Base-by-base conservation (phyloP, 2,113 vertebrate species). In the Carettochelys insculpta region DNA sequence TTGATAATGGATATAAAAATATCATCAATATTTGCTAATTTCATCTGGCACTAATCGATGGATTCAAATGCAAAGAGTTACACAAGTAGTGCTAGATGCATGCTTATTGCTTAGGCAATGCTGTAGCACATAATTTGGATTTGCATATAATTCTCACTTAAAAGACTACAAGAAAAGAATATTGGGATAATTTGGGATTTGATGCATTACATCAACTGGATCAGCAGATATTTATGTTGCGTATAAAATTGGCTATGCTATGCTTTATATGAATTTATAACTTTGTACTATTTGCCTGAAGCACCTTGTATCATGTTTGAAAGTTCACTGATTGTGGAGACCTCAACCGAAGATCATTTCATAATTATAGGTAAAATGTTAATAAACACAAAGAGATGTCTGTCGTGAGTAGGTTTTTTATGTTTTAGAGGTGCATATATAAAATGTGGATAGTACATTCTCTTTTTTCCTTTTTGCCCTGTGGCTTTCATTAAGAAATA, bases 331-430 rank as follows among this genome's bases (percentile, higher is more conserved):
- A 27, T 82, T 90, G 79, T 77, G 85, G 95, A 97, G 93, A 90
- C 8, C 5, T 92, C 95, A 96, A 79, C 65, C 16, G 17, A 85
- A 47, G 84, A 92, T 51, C 50, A 65, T 94, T 96, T 95, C 25
- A 94, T 52, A 34, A 24, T 56, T 94, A 91, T 81, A 95, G 80
- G 73, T 82, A 89, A 94, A 94, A 92, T 86, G 5, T 47, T 93
- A 85, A 76, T 94, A 96, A 82, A 79, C 24, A 88, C 22, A 76
- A 93, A 95, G 68, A 53, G 1, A 34, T 88, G 2, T 92, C 82
- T 92, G 20, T 34, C 43, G 85, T 68, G 65, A 68, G 51, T 75
- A 77, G 11, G 1, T 92, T 88, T 58, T 94, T 48, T 3, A 47
- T 54, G 53, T 90, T 84, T 22, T 86, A 14, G 1, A 14, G 83